Conservation (phyloP, 2,888 invertebrate genomes). For the Caenorhabditis doughertyi region DNA sequence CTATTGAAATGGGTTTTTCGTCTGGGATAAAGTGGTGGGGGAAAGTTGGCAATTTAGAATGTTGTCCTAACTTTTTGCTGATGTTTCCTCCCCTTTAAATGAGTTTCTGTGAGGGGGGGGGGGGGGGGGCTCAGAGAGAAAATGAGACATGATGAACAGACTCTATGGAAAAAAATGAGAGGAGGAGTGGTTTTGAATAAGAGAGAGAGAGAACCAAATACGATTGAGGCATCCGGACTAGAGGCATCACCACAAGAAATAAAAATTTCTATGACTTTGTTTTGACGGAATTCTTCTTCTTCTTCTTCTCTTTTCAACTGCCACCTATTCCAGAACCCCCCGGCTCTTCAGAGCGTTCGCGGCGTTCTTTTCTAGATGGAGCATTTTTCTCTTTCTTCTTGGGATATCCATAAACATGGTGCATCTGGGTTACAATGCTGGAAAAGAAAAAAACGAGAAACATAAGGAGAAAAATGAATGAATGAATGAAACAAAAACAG, state of each 20-base stretch:
- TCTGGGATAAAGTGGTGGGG: too few species aligned
- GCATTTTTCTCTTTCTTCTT: conserved; percentile 13
- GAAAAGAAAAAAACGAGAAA: neutral
- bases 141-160: neutral
- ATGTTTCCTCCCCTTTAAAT: neutral
- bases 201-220: conserved; percentile 38
- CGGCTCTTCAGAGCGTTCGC: neutral
- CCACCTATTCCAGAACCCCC: conserved; percentile 39
- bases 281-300: conserved; percentile 44
- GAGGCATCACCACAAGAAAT: conserved; percentile 57
- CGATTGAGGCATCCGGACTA: conserved; percentile 48
- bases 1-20: neutral
- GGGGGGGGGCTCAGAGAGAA: neutral
- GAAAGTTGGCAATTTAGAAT: neutral
- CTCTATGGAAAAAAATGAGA: conserved; percentile 11
- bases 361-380: neutral
- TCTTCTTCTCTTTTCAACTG: conserved; percentile 35
- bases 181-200: conserved; percentile 21
- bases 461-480: neutral
- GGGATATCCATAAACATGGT: conserved; percentile 40
- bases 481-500: conserved; percentile 18
- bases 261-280: conserved; percentile 64
- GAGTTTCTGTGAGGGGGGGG: neutral
- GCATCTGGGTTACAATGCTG: neutral
- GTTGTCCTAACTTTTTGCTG: neutral